Conservation (phyloP, 2,888 invertebrate species). For the Euphydryas editha region DNA sequence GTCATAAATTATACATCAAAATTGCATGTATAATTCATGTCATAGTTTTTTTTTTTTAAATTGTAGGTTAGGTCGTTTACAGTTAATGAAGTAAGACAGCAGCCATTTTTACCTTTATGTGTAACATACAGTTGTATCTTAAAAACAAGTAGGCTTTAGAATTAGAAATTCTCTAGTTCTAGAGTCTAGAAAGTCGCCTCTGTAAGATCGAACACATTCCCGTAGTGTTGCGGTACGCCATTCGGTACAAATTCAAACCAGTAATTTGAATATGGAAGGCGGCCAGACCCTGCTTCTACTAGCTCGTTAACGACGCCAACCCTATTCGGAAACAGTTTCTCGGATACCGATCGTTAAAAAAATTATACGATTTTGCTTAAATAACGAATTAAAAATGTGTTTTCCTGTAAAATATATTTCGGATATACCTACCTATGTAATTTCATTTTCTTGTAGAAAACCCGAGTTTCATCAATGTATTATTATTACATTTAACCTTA, state of each 20-base stretch:
- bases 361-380: not conserved
- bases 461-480: no score
- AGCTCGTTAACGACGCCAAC: slow-evolving; percentile 57
- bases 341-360: slow-evolving; percentile 31
- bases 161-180: slow-evolving; percentile 61
- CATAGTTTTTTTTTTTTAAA: no score
- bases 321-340: slow-evolving; percentile 51
- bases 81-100: not conserved
- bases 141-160: slow-evolving; percentile 35
- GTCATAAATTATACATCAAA: no score
- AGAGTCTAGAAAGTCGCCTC: slow-evolving; percentile 59
- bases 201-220: slow-evolving; percentile 48
- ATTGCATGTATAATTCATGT: no score
- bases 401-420: not conserved
- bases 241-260: slow-evolving; percentile 62
- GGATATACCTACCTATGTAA: not conserved
- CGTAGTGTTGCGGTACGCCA: slow-evolving; percentile 50
- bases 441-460: no score
- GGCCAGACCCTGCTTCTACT: slow-evolving; percentile 44
- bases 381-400: not conserved
- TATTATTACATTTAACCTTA: no score
- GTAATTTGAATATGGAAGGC: slow-evolving; percentile 71
- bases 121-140: no score
- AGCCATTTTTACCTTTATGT: not conserved
- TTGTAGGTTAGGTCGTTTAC: no score